These are phyloP conservation scores for Andrena marginata DNA, from an alignment of 2,888 invertebrate species.

Conservation along the genomic window DNA sequence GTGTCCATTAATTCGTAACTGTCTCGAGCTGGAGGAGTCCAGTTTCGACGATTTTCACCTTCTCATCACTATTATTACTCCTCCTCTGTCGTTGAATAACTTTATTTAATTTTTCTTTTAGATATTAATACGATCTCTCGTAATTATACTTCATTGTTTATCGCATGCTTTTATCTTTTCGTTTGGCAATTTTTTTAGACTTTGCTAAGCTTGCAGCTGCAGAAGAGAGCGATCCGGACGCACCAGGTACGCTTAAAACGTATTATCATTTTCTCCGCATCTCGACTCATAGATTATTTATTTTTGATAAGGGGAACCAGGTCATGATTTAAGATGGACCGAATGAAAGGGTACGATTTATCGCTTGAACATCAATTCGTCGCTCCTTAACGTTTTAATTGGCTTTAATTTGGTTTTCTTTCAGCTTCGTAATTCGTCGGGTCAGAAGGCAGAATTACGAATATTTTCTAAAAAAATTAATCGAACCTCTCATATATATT, in stretches of 20 bases:
- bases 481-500: too few species aligned
- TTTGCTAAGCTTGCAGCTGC: slow-evolving; percentile 83
- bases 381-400: background rate
- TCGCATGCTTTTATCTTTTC: slow-evolving; percentile 83
- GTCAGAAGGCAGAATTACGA: background rate
- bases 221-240: slow-evolving; percentile 79
- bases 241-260: slow-evolving; percentile 77
- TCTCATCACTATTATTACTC: background rate
- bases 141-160: slow-evolving; percentile 69
- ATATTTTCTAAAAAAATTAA: too few species aligned
- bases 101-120: slow-evolving; percentile 36
- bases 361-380: background rate
- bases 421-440: background rate
- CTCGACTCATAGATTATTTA: background rate
- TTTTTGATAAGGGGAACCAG: background rate
- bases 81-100: slow-evolving; percentile 35
- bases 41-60: background rate
- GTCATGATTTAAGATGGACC: background rate
- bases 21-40: background rate
- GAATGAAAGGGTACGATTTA: background rate
- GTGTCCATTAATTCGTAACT: slow-evolving; percentile 34
- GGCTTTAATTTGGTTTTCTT: background rate
- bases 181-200: slow-evolving; percentile 83
- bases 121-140: slow-evolving; percentile 53
- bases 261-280: slow-evolving; percentile 24